Percentiles rank a stretch among this genome's conserved stretches.
These are phyloP conservation scores for Arvicanthis niloticus DNA, from an alignment of 2,113 vertebrate species.

Conservation along the genomic window DNA sequence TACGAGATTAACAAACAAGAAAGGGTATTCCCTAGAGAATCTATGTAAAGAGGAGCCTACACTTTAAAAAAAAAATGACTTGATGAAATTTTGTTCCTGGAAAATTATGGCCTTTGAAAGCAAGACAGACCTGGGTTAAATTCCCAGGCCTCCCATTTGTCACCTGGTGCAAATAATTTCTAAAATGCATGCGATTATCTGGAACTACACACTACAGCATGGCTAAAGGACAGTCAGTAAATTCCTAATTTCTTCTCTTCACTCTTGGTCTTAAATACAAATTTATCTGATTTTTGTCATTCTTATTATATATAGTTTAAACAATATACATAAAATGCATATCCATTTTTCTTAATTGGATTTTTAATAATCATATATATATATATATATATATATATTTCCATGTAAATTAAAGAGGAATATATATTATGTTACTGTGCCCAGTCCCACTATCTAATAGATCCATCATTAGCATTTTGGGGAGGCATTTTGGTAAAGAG, in stretches of 20 bases:
- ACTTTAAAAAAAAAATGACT: background rate
- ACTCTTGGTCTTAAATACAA: background rate
- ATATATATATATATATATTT: background rate
- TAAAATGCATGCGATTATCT: background rate
- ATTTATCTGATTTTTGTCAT: background rate
- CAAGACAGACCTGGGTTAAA: background rate
- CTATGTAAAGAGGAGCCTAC: background rate
- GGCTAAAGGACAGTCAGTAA: background rate
- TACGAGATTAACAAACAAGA: background rate
- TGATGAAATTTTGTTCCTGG: background rate
- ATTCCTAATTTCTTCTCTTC: background rate
- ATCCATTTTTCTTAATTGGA: background rate
- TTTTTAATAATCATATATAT: conserved; percentile 3
- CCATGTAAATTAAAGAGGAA: background rate
- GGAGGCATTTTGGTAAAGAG: background rate
- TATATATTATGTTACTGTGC: background rate
- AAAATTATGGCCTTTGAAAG: conserved; percentile 16
- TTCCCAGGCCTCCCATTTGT: background rate
- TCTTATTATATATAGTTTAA: background rate
- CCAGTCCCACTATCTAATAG: background rate
- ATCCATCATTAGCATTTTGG: background rate
- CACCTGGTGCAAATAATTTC: background rate
- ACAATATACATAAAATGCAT: background rate
- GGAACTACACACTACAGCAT: background rate
- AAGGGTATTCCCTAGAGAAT: background rate